Evolutionary conservation across 2,797 vertebrate species (phyloP), one percentile per base, ranked within the genome.

Genomic region (Cottoperca gobio): DNA sequence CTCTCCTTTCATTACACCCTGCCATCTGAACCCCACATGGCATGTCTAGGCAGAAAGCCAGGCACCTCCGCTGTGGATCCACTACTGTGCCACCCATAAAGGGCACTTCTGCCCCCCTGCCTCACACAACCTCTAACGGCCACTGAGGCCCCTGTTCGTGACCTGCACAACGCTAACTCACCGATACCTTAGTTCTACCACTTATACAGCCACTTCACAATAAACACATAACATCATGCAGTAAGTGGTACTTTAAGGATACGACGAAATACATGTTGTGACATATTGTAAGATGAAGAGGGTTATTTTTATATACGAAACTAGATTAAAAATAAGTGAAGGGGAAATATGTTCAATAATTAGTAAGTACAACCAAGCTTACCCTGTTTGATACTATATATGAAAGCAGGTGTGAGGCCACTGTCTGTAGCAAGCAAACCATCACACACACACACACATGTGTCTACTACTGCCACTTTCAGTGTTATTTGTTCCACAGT

Each of bases 11-110:
- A 94, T 96, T 95, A 94, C 94, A 95, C 82, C 74, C 75, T 93
- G 95, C 95, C 95, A 97, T 95, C 92, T 91, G 95, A 98, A 93
- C 89, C 93, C 93, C 95, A 95, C 93, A 95, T 92, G 94, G 95
- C 94, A 94, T 93, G 95, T 93, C 95, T 93, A 89, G 94, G 95
- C 95, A 95, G 90, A 57, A 74, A 89, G 95, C 96, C 97, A 97
- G 89, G 88, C 82, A 93, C 84, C 90, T 95, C 74, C 53, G 19
- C 89, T 83, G 66, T 93, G 78, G 86, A 89, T 88, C 87, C 90
- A 92, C 91, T 93, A 92, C 91, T 90, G 92, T 79, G 73, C 91
- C 91, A 93, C 91, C 94, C 91, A 94, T 89, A 92, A 91, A 93
- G 91, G 85, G 90, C 92, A 94, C 91, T 91, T 93, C 73, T 85